Evolutionary conservation across 2,888 invertebrate species (phyloP).

Genomic region (Quadroppia sp.): DNA sequence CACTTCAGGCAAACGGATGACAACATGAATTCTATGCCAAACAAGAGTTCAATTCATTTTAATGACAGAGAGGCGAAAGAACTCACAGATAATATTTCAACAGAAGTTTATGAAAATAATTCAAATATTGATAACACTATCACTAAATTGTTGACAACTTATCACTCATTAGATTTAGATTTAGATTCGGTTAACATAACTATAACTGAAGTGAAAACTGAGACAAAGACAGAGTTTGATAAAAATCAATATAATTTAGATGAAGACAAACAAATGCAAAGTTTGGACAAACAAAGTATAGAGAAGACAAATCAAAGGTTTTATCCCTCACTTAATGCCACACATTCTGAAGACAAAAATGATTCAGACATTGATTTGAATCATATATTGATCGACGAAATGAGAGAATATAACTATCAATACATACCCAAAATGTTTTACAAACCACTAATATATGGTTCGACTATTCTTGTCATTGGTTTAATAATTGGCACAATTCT

Average conservation of each 20-base stretch:
- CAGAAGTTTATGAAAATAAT: no score
- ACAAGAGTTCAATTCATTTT: no score
- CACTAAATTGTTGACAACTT: background rate
- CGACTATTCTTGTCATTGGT: background rate
- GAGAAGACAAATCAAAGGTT: background rate
- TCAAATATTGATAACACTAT: background rate
- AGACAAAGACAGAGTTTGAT: background rate
- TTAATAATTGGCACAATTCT: constrained; percentile 5
- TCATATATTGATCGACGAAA: background rate
- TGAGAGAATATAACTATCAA: background rate
- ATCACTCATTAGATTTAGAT: background rate
- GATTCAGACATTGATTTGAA: background rate
- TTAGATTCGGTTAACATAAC: background rate
- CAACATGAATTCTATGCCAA: no score
- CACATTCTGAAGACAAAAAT: background rate
- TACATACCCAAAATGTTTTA: background rate
- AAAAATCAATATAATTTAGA: background rate
- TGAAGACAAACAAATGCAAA: background rate
- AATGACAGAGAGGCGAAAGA: no score
- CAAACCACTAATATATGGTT: background rate
- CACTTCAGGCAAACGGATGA: background rate
- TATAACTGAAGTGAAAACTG: background rate
- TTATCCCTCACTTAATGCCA: background rate
- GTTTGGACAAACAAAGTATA: background rate
- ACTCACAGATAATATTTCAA: no score